phyloP scores from a whole-genome alignment of 2,113 vertebrate genomes.

The Rhabdornis inornatus region DNA sequence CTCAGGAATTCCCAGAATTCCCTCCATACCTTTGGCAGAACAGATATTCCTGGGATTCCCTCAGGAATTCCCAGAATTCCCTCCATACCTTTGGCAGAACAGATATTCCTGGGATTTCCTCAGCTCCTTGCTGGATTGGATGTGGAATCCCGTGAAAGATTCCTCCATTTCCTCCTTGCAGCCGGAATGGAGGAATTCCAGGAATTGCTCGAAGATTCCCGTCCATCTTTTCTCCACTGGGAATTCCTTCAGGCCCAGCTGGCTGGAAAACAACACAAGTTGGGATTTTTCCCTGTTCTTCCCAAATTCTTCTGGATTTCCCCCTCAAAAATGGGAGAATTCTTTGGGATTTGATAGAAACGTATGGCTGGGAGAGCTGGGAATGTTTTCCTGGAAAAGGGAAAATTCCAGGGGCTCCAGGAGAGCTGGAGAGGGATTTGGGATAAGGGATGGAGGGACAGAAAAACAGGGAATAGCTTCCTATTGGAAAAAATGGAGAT shows the following conservation, averaged over 20 bases:
- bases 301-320: neutral
- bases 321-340: neutral
- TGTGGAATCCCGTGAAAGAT: slow-evolving; percentile 72
- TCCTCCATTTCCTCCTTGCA: slow-evolving; percentile 68
- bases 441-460: neutral
- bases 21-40: too few species aligned
- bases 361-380: neutral
- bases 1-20: neutral
- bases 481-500: neutral
- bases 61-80: neutral
- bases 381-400: neutral
- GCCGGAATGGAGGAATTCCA: slow-evolving; percentile 60
- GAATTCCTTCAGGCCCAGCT: slow-evolving; percentile 67
- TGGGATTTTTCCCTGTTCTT: accelerated
- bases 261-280: slow-evolving; percentile 38
- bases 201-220: slow-evolving; percentile 70
- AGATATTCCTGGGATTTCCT: slow-evolving; percentile 67
- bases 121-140: slow-evolving; percentile 63
- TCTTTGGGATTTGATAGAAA: neutral
- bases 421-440: neutral
- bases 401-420: neutral
- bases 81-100: slow-evolving; percentile 60
- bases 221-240: slow-evolving; percentile 73
- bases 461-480: neutral
- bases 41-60: neutral